Evolutionary conservation across 2,888 invertebrate species (phyloP).

Genomic region (Mellilla xanthometata): DNA sequence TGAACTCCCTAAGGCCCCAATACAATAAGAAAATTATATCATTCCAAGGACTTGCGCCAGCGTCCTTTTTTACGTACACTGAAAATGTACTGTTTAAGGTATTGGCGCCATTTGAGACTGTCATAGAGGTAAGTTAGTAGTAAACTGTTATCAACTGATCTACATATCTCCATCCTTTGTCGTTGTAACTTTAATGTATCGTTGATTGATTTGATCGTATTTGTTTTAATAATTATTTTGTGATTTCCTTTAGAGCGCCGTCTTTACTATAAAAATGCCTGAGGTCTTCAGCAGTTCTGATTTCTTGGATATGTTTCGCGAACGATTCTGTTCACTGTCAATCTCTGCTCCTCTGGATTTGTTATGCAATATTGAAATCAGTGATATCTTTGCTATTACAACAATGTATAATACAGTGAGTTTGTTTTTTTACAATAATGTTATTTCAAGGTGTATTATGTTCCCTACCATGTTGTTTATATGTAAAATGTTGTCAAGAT

Average conservation of each 20-base stretch:
- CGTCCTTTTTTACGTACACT: constrained; percentile 51
- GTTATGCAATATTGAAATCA: constrained; percentile 4
- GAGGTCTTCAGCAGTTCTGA: constrained; percentile 44
- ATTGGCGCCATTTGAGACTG: constrained; percentile 39
- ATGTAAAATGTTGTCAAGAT: no score
- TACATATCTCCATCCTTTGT: no score
- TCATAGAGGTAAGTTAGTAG: constrained; percentile 51
- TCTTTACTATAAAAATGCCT: no score
- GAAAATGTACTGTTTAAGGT: constrained; percentile 33
- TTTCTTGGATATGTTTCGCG: constrained; percentile 31
- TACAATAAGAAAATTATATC: constrained; percentile 57
- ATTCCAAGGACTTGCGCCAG: constrained; percentile 67
- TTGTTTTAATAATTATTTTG: no score
- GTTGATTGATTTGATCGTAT: no score
- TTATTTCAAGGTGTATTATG: no score
- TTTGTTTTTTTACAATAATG: no score
- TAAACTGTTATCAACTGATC: no score
- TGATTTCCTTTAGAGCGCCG: no score
- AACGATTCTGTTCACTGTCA: constrained; percentile 1
- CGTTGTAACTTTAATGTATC: no score
- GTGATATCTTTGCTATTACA: constrained; percentile 3
- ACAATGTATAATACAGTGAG: constrained; percentile 42
- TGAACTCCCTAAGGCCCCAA: constrained; percentile 57
- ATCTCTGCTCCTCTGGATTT: constrained; percentile 1
- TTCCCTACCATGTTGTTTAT: no score